Percentiles rank a stretch among this genome's conserved stretches.
These are phyloP conservation scores for Indicator indicator DNA, from an alignment of 2,113 vertebrate species.

Conservation along the genomic window DNA sequence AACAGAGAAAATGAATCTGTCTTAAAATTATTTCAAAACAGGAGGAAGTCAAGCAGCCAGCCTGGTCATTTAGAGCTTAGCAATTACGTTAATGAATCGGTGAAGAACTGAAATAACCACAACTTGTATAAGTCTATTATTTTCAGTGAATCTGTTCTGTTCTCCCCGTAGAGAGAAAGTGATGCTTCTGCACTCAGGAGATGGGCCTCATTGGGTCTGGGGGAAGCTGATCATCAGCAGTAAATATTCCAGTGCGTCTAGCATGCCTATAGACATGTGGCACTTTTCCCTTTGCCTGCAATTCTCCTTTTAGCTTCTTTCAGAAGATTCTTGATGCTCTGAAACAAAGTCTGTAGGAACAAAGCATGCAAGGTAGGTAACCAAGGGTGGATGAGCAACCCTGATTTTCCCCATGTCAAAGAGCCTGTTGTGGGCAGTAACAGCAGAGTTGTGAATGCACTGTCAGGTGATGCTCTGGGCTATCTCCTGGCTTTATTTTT, in stretches of 20 bases:
- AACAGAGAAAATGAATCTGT: background rate
- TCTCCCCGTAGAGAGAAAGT: background rate
- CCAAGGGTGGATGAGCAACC: background rate
- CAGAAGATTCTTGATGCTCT: background rate
- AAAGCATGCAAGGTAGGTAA: background rate
- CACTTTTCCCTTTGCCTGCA: background rate
- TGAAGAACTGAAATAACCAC: background rate
- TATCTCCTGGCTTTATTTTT: background rate
- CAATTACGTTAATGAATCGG: background rate
- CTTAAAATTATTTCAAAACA: background rate
- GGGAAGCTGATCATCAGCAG: background rate
- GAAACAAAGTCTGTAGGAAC: background rate
- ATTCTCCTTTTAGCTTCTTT: background rate
- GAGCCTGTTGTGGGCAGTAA: background rate
- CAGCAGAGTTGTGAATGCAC: background rate
- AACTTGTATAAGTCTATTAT: background rate
- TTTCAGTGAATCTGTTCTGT: background rate
- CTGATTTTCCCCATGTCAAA: fast-evolving
- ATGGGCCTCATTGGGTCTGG: background rate
- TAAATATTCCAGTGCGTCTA: background rate
- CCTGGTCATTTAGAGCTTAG: background rate
- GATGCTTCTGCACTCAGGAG: background rate
- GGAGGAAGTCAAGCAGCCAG: background rate
- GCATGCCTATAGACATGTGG: background rate
- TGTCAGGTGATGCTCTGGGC: background rate